Evolutionary conservation across 2,113 vertebrate species (phyloP), one percentile per base, ranked within the genome.

Genomic region (Sapajus apella): DNA sequence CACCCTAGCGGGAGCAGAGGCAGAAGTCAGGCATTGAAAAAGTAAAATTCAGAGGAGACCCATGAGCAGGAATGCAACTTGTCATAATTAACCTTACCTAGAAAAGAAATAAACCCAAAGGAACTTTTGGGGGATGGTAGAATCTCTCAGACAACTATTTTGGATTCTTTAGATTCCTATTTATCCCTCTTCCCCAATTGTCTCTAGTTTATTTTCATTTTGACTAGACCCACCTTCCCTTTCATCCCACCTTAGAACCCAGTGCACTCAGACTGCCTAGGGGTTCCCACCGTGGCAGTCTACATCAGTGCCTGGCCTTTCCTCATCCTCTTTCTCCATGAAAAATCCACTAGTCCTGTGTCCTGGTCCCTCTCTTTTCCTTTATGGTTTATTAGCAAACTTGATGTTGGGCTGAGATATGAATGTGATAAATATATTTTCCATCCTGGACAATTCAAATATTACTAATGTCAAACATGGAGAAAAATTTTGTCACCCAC

Each of bases 331-430:
- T 66, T 95, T 92, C 76, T 75, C 75, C 37, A 43, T 89, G 89
- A 61, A 95, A 80, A 91, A 77, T 14, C 13, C 2, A 27, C 50
- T 4, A n/a, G 4, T 37, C n/a, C 43, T 95, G 8, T 85, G 35
- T n/a, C 13, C 86, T 86, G 16, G 56, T 86, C 73, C 79, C 21
- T 87, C 37, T 76, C 40, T 90, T 85, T 64, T 89, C 37, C 45
- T 87, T 94, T 77, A 37, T 86, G n/a, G n/a, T 50, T 90, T 94
- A 83, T 66, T 94, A 92, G 32, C 68, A 92, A 92, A 91, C 3
- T 32, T 90, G 82, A n/a, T 95, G 50, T 55, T 87, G 12, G n/a
- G 16, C 77, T 93, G 47, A 90, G 30, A 81, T 58, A 66, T 35
- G 5, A 73, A 73, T 75, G 66, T 11, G 96, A 61, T 94, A 90